Evolutionary conservation across 1,140 invertebrate genomes (phyloP), one percentile per base, ranked within the genome.

Genomic region (Planococcus citri): DNA sequence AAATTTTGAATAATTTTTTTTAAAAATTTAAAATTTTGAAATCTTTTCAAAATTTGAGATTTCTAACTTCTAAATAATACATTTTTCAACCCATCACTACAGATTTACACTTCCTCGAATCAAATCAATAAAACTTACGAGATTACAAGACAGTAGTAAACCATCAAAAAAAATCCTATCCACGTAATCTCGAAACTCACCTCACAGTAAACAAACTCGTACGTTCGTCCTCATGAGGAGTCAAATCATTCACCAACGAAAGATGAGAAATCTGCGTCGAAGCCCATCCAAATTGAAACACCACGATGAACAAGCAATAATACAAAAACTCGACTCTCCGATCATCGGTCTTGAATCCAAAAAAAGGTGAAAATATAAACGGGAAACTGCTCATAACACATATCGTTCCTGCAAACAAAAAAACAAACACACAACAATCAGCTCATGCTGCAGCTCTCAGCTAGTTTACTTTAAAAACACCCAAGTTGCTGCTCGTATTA

Each of bases 251-350:
- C 88, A 91, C 87, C 21, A 89, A 77, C 2, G 94, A 90, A 41
- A 97, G 81, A 80, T 98, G 95, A 24, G 93, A 93, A 74, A 97
- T 95, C 83, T 98, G 95, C 0, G 92, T 88, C 17, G 89, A 79
- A 4, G 94, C 94, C 95, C 95, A 97, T 22, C 94, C 95, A 80
- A 97, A 92, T 85, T 98, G 95, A 80, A 97, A 97, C 72, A 97
- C 87, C 58, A 91, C 80, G 58, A 97, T 90, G 80, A 97, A 97
- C 38, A 89, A 84, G 27, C 1, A 25, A 60, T 67, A 70, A 37
- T 68, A 70, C 24, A 58, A 1, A 6, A 61, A 27, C 14, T 38
- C 6, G 9, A 33, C 10, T 41, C 57, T 17, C 10, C 22, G 12
- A 64, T 12, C 17, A 12, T 17, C 9, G 6, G 10, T 14, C 9